A percentile compares a stretch with the other conserved stretches of the same genome.
Evolutionary conservation across 2,888 invertebrate species (phyloP).

Genomic region (Cephus nigrinus): DNA sequence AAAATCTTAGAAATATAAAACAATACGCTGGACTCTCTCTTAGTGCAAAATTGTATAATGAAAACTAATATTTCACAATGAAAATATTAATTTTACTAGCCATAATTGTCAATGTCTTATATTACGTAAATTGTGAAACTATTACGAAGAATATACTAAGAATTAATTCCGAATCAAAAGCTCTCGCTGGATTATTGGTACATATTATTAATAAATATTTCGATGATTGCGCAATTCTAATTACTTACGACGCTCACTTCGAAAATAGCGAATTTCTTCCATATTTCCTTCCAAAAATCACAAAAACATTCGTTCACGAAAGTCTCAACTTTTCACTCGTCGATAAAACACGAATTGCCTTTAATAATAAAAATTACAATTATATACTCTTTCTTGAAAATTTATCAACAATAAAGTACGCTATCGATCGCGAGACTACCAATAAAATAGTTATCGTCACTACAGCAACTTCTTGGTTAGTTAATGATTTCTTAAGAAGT

Average conservation of each 20-base stretch:
- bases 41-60: constrained; percentile 11
- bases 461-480: constrained; percentile 79
- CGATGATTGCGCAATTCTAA: constrained; percentile 74
- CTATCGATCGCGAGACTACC: constrained; percentile 73
- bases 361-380: constrained; percentile 70
- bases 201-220: constrained; percentile 73
- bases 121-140: background rate
- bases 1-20: background rate
- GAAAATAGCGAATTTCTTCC: constrained; percentile 66
- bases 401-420: constrained; percentile 70
- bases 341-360: constrained; percentile 3
- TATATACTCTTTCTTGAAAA: constrained; percentile 78
- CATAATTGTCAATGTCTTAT: background rate
- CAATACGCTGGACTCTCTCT: background rate
- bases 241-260: constrained; percentile 75
- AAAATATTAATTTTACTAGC: background rate
- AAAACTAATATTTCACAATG: background rate
- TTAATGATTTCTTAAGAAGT: constrained; percentile 77
- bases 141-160: background rate
- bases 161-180: constrained; percentile 17
- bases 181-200: constrained; percentile 71
- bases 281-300: constrained; percentile 9
- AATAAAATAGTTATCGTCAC: constrained; percentile 77
- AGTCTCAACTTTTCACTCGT: background rate
- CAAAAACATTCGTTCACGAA: constrained; percentile 2